Evolutionary conservation across 2,113 vertebrate genomes (phyloP), one percentile per base, ranked within the genome.

Genomic region (Zapornia atra): DNA sequence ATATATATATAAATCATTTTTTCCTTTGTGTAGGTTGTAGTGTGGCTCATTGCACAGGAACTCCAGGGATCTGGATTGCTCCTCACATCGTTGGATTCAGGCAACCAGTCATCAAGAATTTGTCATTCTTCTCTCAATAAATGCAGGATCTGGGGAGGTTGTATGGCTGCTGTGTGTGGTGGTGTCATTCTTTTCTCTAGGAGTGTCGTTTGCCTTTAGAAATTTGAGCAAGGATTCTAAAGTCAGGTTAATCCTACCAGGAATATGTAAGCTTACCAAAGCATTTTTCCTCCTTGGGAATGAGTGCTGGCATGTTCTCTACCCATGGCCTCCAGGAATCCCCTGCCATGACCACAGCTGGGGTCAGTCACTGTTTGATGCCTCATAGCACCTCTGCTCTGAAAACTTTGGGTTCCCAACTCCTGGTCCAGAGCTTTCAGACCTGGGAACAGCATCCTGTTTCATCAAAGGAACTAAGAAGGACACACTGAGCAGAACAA

Each of bases 91-190:
- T 0, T 48, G 89, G 80, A 91, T 64, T 60, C 68, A 51, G 46
- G 60, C 51, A 81, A 51, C 34, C 2, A 4, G 10, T 57, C 73
- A 71, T 69, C 19, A 33, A 82, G 44, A 57, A 89, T 87, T 79
- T 81, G 10, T 53, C 69, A 31, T 82, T 94, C 36, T 75, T 71
- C 33, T 61, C 78, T 75, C 73, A 97, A 97, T 97, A 97, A 97
- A 97, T 75, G 17, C 5, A 81, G 60, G 36, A n/a, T 48, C 14
- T 75, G 24, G 48, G 42, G 40, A 87, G 20, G 8, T 6, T 84
- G 69, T n/a, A 4, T 22, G 53, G 38, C 33, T 75, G 38, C 34
- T 0, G 3, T 12, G 46, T 59, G 75, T 88, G 51, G 7, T 89
- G 22, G 3, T 66, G 48, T 92, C 36, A 36, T 60, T 94, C 1